phyloP scores from a whole-genome alignment of 2,797 vertebrate genomes.

The Rallus crepitans region DNA sequence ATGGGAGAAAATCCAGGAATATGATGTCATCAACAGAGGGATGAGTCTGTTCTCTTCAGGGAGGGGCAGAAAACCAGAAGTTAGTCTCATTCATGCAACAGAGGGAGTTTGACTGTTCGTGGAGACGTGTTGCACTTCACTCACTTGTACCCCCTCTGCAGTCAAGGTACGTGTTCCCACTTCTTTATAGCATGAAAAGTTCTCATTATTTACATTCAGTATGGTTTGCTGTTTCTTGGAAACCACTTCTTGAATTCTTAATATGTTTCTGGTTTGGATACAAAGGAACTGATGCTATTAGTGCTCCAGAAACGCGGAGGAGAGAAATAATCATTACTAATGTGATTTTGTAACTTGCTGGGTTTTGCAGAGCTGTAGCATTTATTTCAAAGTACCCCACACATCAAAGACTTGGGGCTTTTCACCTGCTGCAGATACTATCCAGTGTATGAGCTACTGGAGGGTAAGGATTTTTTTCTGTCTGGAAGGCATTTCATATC shows the following conservation, averaged over 20 bases:
- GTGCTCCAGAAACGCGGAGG: neutral
- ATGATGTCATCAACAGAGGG: slow-evolving; percentile 48
- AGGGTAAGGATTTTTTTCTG: neutral
- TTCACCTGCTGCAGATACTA: neutral
- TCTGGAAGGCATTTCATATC: fast-evolving
- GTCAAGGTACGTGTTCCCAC: slow-evolving; percentile 43
- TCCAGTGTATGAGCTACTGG: neutral
- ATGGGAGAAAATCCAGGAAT: slow-evolving; percentile 53
- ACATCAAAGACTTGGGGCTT: neutral
- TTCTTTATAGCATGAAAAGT: neutral
- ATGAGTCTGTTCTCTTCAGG: slow-evolving; percentile 53
- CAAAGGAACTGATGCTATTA: neutral
- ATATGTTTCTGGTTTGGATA: neutral
- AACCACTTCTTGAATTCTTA: slow-evolving; percentile 10
- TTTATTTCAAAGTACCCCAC: neutral
- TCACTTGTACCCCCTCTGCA: neutral
- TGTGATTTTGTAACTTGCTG: neutral
- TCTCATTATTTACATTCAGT: neutral
- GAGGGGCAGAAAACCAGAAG: slow-evolving; percentile 57
- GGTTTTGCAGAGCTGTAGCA: neutral
- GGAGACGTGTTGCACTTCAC: neutral
- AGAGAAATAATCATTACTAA: neutral
- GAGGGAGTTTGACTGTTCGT: neutral
- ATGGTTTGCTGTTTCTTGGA: neutral
- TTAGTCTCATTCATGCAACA: slow-evolving; percentile 34